A percentile compares a stretch with the other conserved stretches of the same genome.
Evolutionary conservation across 2,113 vertebrate species (phyloP).

Genomic region (Albula goreensis): DNA sequence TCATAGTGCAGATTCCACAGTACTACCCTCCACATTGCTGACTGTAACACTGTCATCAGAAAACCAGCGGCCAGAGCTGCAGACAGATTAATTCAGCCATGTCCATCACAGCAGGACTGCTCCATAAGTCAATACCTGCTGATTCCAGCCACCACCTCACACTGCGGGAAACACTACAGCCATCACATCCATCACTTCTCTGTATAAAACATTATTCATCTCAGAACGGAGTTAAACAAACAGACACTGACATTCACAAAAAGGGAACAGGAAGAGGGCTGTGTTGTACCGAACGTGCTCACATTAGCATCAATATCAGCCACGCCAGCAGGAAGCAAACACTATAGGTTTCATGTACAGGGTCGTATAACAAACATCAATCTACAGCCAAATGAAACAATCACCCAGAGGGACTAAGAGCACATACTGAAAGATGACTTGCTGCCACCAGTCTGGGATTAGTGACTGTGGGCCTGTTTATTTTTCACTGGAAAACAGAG

Average conservation of each 20-base stretch:
- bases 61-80: background rate
- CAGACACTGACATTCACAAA: background rate
- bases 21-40: background rate
- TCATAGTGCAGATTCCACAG: background rate
- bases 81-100: background rate
- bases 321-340: background rate
- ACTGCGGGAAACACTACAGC: background rate
- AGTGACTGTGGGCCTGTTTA: background rate
- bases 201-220: background rate
- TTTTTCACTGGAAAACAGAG: background rate
- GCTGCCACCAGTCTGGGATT: background rate
- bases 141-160: background rate
- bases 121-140: background rate
- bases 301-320: background rate
- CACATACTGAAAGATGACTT: background rate
- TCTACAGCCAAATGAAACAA: background rate
- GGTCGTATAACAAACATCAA: background rate
- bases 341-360: background rate
- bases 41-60: background rate
- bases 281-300: background rate
- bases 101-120: background rate
- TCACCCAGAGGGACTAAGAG: background rate
- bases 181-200: background rate
- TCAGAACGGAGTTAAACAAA: background rate
- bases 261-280: background rate